A percentile compares a stretch with the other conserved stretches of the same genome.
Conservation (phyloP, 2,888 invertebrate species). For the Leptopilina syphax region DNA sequence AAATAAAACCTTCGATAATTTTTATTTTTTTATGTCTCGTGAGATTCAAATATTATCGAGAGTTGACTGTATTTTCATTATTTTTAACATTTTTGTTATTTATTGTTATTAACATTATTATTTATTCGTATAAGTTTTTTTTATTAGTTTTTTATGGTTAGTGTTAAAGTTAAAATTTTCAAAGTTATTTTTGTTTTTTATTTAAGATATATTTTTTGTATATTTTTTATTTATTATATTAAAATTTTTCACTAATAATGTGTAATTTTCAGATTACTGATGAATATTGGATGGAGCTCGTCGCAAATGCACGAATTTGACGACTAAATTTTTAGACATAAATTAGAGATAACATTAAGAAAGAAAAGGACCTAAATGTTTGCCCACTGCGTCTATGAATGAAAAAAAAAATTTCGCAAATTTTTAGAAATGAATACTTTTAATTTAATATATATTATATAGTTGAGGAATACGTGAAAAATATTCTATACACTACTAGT, state of each 20-base stretch:
- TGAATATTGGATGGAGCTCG: slow-evolving; percentile 65
- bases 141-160: too few species aligned
- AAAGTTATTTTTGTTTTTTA: too few species aligned
- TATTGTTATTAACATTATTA: too few species aligned
- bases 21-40: too few species aligned
- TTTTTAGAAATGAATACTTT: neutral
- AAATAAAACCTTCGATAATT: too few species aligned
- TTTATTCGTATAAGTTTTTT: too few species aligned
- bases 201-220: neutral
- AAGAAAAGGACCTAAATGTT: neutral
- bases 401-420: neutral
- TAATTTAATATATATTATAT: neutral
- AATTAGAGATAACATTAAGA: neutral
- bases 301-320: slow-evolving; percentile 68
- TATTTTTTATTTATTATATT: slow-evolving; percentile 26
- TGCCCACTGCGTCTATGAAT: neutral
- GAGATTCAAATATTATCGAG: too few species aligned
- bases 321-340: slow-evolving; percentile 57
- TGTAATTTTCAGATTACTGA: slow-evolving; percentile 63
- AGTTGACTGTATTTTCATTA: too few species aligned
- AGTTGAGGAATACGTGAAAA: neutral
- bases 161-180: too few species aligned
- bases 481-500: slow-evolving; percentile 3
- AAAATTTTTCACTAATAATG: neutral
- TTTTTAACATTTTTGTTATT: too few species aligned